A percentile compares a stretch with the other conserved stretches of the same genome.
These are phyloP conservation scores for Lophius piscatorius DNA, from an alignment of 2,113 vertebrate genomes.

Conservation along the genomic window DNA sequence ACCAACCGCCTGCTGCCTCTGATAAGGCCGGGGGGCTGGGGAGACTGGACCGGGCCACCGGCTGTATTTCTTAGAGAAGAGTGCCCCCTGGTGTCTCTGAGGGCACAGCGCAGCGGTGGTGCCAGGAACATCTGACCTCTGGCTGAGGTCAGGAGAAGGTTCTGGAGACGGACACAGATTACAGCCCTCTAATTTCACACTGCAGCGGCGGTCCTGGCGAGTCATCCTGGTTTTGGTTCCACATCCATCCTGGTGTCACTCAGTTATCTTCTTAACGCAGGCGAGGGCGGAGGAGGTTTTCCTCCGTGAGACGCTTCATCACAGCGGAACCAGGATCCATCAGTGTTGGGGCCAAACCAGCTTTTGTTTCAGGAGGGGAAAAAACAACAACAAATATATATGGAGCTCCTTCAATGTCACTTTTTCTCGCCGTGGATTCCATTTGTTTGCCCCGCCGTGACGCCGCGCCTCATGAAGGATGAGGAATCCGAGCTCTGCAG, in stretches of 20 bases:
- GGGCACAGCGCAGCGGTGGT: constrained; percentile 16
- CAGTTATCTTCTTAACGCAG: constrained; percentile 60
- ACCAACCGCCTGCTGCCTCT: constrained; percentile 60
- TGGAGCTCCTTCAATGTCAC: background rate
- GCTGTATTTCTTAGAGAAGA: constrained; percentile 56
- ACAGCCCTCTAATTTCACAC: constrained; percentile 45
- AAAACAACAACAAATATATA: background rate
- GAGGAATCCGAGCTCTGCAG: background rate
- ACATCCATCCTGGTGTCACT: constrained; percentile 41
- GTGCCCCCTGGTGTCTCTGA: constrained; percentile 66
- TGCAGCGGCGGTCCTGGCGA: background rate
- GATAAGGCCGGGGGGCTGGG: constrained; percentile 67
- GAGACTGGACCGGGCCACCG: constrained; percentile 23
- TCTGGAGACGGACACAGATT: constrained; percentile 42
- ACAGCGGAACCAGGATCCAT: constrained; percentile 39
- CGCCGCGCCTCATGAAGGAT: background rate
- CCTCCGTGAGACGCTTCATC: constrained; percentile 21
- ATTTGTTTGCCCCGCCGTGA: background rate
- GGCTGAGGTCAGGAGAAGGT: constrained; percentile 7
- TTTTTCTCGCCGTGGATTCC: background rate
- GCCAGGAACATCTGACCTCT: background rate
- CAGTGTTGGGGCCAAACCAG: constrained; percentile 19
- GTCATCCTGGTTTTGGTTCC: constrained; percentile 25
- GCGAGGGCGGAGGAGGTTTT: constrained; percentile 20
- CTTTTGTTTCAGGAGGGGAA: constrained; percentile 14